Base-by-base conservation (phyloP, 2,888 invertebrate species). In the Microctonus hyperodae region DNA sequence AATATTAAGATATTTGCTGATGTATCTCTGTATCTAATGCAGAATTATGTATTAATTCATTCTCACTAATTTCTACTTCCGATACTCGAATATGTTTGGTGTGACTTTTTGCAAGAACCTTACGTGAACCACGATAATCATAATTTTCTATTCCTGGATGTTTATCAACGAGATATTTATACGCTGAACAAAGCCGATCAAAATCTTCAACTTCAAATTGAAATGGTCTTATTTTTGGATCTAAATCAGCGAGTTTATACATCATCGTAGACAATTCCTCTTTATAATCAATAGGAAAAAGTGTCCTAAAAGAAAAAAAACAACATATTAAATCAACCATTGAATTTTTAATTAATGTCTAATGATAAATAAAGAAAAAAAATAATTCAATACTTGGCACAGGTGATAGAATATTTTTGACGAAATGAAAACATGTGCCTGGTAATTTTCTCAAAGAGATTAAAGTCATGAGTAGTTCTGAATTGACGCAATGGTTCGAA, bases 341-440 rank as follows among this genome's bases (percentile, higher is more conserved):
- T 37, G 22, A 35, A 20, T 16, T 35, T 20, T 64, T n/a, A n/a
- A n/a, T n/a, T n/a, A n/a, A n/a, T n/a, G n/a, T n/a, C n/a, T n/a
- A n/a, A n/a, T n/a, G n/a, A n/a, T n/a, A n/a, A n/a, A n/a, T n/a
- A n/a, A n/a, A 31, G 16, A 20, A 20, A 31, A 28, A 61, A 57
- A 56, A 33, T 20, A 10, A n/a, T 28, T 44, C 25, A 55, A 55
- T 76, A 87, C 87, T 88, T 86, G 44, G 88, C 88, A 4, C 92
- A 91, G 75, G 90, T 87, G 5, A 89, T 86, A 33, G 90, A 90
- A 85, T 90, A 91, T 82, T 98, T 98, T 80, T 95, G 94, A 31
- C 97, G 88, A 88, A 92, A 93, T 75, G 90, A 90, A 83, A 98
- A 99, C 71, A 96, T 87, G 76, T 92, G 92, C 0, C 96, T 87